Percentiles rank a stretch among this genome's conserved stretches.
Evolutionary conservation across 2,113 vertebrate species (phyloP).

Genomic region (Pholis gunnellus): DNA sequence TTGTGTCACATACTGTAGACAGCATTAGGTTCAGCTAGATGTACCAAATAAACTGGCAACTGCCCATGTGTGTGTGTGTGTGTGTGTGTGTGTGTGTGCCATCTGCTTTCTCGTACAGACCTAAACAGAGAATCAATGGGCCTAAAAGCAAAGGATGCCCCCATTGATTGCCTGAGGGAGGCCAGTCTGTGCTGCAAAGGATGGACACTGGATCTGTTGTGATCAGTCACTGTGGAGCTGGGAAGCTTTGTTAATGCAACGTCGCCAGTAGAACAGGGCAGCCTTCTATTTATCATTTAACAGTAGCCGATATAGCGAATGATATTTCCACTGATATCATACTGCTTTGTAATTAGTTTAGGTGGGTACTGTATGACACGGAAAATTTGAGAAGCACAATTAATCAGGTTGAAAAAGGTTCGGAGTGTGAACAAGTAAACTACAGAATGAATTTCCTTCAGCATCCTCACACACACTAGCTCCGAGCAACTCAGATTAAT

Average conservation of each 20-base stretch:
- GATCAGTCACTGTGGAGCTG: slow-evolving; percentile 12
- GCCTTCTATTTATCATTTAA: slow-evolving; percentile 6
- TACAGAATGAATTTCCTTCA: not conserved
- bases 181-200: slow-evolving; percentile 30
- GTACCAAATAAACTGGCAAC: not conserved
- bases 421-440: not conserved
- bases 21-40: not conserved
- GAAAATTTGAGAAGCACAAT: slow-evolving; percentile 8
- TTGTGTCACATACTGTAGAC: not conserved
- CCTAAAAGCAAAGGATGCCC: slow-evolving; percentile 44
- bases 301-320: not conserved
- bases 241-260: slow-evolving; percentile 31
- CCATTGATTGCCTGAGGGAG: slow-evolving; percentile 47
- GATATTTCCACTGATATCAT: not conserved
- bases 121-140: slow-evolving; percentile 36
- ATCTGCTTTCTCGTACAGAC: slow-evolving; percentile 33
- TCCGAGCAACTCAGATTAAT: slow-evolving; percentile 1
- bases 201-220: slow-evolving; percentile 16
- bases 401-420: not conserved
- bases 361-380: not conserved
- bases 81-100: not conserved
- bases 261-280: not conserved
- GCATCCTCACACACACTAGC: not conserved
- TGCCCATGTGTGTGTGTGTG: not conserved
- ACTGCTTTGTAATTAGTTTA: not conserved